Evolutionary conservation across 30 jellyfish, hydroid and myxozoan genomes (phyloP).

Genomic region (Pseudorhiza aurosa): DNA sequence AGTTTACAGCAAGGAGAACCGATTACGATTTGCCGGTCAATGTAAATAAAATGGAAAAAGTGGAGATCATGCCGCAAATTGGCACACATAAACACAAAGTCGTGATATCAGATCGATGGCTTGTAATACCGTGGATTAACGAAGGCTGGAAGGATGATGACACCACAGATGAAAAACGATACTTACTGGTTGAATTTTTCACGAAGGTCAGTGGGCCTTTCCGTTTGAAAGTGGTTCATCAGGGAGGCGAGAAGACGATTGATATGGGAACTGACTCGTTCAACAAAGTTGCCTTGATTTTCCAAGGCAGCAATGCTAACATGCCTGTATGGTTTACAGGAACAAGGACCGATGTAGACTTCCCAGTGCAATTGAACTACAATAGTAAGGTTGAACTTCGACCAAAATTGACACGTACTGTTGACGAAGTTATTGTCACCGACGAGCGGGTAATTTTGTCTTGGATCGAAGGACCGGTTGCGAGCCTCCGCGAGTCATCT

Average conservation of each 20-base stretch:
- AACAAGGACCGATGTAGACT: constrained; percentile 18
- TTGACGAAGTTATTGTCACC: constrained; percentile 13
- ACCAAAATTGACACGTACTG: constrained; percentile 10
- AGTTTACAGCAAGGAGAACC: constrained; percentile 19
- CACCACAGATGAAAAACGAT: background rate
- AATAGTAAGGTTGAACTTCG: background rate
- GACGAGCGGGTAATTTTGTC: constrained; percentile 17
- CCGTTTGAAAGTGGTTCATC: background rate
- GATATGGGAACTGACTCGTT: background rate
- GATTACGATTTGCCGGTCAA: constrained; percentile 16
- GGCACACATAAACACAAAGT: background rate
- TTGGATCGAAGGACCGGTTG: background rate
- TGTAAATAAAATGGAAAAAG: constrained; percentile 13
- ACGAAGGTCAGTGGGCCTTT: constrained; percentile 26
- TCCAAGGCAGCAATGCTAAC: constrained; percentile 12
- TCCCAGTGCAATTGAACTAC: constrained; percentile 23
- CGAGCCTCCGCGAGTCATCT: background rate
- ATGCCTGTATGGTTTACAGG: constrained; percentile 26
- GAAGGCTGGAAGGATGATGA: background rate
- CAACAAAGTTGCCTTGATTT: constrained; percentile 9
- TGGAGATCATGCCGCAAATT: background rate
- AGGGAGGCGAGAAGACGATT: background rate
- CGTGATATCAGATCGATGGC: constrained; percentile 9
- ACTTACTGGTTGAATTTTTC: constrained; percentile 20
- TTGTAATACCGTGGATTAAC: constrained; percentile 9